A percentile compares a stretch with the other conserved stretches of the same genome.
Conservation (phyloP, 2,113 vertebrate species). For the Coracopsis vasa region DNA sequence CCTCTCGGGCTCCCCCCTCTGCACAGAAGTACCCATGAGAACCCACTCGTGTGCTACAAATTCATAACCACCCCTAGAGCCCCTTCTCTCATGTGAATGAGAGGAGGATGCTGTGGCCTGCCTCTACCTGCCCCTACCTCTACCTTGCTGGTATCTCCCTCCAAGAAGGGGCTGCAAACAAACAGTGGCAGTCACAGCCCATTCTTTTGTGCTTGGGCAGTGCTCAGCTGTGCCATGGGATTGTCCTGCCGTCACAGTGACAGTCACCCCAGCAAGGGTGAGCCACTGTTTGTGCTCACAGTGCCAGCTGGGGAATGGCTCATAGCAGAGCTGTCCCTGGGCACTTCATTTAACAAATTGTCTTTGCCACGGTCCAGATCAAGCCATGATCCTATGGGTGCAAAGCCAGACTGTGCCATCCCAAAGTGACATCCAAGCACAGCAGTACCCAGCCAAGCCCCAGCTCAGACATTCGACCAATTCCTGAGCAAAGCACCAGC, state of each 20-base stretch:
- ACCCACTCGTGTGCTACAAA: neutral
- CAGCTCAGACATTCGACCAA: neutral
- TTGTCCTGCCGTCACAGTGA: neutral
- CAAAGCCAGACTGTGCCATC: neutral
- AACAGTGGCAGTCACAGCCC: neutral
- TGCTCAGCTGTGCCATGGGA: neutral
- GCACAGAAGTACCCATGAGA: neutral
- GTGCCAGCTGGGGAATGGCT: neutral
- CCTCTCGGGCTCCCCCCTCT: neutral
- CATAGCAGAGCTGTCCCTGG: neutral
- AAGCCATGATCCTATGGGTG: neutral
- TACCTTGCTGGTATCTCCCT: neutral
- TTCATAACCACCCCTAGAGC: neutral
- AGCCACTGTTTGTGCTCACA: neutral
- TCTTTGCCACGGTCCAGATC: neutral
- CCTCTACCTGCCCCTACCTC: too few species aligned
- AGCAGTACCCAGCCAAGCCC: neutral
- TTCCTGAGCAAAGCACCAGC: neutral
- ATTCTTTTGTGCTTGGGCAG: fast-evolving
- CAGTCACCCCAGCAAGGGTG: fast-evolving
- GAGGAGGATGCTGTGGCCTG: neutral
- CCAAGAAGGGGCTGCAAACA: neutral
- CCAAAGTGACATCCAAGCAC: neutral
- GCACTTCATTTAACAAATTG: neutral
- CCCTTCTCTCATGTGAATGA: neutral